phyloP scores from a whole-genome alignment of 2,797 vertebrate species.

The Emydoidea blandingii region DNA sequence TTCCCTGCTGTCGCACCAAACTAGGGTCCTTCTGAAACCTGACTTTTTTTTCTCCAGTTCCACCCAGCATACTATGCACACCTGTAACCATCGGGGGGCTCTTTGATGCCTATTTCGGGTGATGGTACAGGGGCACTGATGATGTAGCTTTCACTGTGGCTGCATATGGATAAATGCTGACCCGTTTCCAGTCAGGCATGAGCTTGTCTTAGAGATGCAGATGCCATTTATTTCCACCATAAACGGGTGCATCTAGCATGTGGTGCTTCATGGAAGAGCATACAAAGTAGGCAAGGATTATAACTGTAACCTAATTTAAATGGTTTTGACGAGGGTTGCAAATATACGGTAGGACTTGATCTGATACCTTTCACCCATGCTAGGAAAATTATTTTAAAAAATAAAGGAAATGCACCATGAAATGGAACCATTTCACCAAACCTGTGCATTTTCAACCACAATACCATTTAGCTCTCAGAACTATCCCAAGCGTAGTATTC shows the following conservation, averaged over 20 bases:
- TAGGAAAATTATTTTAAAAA: background rate
- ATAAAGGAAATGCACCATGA: background rate
- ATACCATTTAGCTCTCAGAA: background rate
- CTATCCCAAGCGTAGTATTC: background rate
- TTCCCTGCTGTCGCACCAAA: background rate
- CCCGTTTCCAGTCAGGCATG: background rate
- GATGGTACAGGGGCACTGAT: background rate
- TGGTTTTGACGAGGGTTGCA: constrained; percentile 1
- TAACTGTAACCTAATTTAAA: background rate
- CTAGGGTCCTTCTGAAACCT: background rate
- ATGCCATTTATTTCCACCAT: background rate
- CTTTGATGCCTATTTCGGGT: background rate
- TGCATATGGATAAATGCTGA: background rate
- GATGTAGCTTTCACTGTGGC: fast-evolving
- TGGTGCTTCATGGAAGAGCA: background rate
- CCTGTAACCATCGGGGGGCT: background rate
- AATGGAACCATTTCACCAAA: background rate
- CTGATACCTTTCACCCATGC: background rate
- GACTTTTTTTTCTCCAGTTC: background rate
- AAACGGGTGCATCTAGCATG: background rate
- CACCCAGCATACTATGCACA: fast-evolving
- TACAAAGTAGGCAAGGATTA: background rate
- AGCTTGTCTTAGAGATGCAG: background rate
- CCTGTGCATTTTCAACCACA: background rate
- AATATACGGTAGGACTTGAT: fast-evolving